Percentiles rank a stretch among this genome's conserved stretches.
Conservation (phyloP, 1,140 invertebrate species). For the Drosophila burlai region DNA sequence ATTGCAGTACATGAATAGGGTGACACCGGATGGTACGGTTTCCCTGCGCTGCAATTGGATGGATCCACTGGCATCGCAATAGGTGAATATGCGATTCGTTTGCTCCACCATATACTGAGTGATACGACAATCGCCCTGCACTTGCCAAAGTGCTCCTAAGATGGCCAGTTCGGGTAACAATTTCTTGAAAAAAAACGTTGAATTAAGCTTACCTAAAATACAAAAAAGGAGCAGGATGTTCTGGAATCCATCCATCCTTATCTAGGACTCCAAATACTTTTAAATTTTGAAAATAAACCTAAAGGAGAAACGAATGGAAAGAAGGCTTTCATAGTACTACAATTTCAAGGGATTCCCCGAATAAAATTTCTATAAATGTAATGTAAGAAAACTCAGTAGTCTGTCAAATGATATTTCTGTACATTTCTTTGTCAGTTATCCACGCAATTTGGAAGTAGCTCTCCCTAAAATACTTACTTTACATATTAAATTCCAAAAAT, state of each 20-base stretch:
- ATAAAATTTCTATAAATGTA: background rate
- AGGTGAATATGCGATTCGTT: slow-evolving; percentile 59
- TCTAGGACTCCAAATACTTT: background rate
- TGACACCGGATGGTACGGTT: slow-evolving; percentile 45
- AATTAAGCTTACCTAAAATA: slow-evolving; percentile 13
- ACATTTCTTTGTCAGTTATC: no score
- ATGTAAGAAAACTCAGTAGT: background rate
- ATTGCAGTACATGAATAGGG: slow-evolving; percentile 47
- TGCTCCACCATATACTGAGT: slow-evolving; percentile 27
- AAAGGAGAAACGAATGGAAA: background rate
- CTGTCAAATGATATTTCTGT: background rate
- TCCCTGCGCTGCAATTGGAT: slow-evolving; percentile 53
- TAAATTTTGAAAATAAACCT: slow-evolving; percentile 6
- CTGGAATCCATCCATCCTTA: slow-evolving; percentile 6
- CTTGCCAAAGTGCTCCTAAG: background rate
- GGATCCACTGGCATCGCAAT: slow-evolving; percentile 43
- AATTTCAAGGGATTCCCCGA: background rate
- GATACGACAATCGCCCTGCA: slow-evolving; percentile 37
- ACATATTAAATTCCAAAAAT: background rate
- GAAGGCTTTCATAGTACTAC: background rate
- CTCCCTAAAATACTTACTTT: background rate
- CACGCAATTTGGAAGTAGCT: background rate
- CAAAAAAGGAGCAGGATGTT: background rate
- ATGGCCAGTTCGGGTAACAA: rapidly evolving
- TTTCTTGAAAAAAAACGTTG: background rate